Base-by-base conservation (phyloP, 2,888 invertebrate species). In the Rosalia funebris region DNA sequence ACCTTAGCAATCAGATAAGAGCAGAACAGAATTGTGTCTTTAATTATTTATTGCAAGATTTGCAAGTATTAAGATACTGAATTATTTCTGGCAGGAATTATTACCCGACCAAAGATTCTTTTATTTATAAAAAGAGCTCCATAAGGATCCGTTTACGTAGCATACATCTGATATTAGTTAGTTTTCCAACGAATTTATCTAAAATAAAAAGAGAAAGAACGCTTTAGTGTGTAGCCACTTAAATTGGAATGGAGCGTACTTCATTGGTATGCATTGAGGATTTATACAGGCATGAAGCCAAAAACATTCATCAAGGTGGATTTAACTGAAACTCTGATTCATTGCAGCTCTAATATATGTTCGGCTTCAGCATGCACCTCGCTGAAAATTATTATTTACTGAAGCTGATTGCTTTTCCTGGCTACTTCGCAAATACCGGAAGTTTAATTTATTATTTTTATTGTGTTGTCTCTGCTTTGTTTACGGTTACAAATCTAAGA, bases 271-370 rank as follows among this genome's bases (percentile, higher is more conserved):
- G 82, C 82, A 82, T 82, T 82, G 82, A 81, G 82, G 82, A 82
- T 82, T 82, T 82, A 82, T 82, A 81, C 81, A 81, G 81, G 82
- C 82, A 81, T 80, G 80, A 79, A 81, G 81, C 81, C 82, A 82
- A 82, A 82, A 82, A 81, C 82, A 82, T 82, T 82, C 82, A 82
- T 82, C 82, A 82, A 82, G 81, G 82, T 82, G 82, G 82, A 82
- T 82, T 82, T 82, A 81, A 79, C 81, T 81, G 81, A 81, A 81
- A 81, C 81, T 81, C 80, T 81, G 81, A 82, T 82, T 81, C 81
- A 82, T 82, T 81, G 81, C 81, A 75, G 76, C 76, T 77, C 78
- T 81, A 82, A 82, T 82, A 80, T 82, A 82, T 81, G 79, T 80
- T 80, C 77, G 75, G 80, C 76, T 79, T 79, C 78, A 75, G 76